Percentiles rank a stretch among this genome's conserved stretches.
Evolutionary conservation across 1,140 invertebrate species (phyloP).

Genomic region (Theocolax elegans): DNA sequence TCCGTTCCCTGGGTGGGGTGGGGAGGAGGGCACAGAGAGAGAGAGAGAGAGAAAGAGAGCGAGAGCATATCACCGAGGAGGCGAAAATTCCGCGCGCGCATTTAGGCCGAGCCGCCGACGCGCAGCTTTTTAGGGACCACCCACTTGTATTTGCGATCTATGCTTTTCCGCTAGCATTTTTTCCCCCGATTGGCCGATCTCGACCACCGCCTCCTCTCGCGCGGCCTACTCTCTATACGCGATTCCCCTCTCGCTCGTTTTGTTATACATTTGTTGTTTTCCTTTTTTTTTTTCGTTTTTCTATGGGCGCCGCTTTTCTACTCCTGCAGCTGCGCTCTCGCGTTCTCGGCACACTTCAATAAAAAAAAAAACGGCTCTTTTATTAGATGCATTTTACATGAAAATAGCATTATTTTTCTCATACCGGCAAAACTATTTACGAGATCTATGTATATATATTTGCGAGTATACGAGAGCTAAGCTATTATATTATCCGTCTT

Average conservation of each 20-base stretch:
- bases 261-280: too few species aligned
- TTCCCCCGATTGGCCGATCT: slow-evolving; percentile 53
- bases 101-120: slow-evolving; percentile 49
- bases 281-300: too few species aligned
- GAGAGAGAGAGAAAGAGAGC: not conserved
- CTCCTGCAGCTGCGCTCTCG: not conserved
- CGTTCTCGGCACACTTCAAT: not conserved
- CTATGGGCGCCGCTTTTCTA: not conserved
- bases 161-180: slow-evolving; percentile 43
- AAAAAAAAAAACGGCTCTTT: not conserved
- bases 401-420: not conserved
- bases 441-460: too few species aligned
- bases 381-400: slow-evolving; percentile 23
- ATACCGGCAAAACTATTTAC: too few species aligned
- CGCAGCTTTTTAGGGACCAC: slow-evolving; percentile 58
- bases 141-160: slow-evolving; percentile 45
- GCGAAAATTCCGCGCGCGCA: slow-evolving; percentile 53
- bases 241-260: not conserved
- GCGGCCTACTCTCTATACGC: not conserved
- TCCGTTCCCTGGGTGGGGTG: too few species aligned
- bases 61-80: slow-evolving; percentile 42
- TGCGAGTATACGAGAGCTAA: too few species aligned
- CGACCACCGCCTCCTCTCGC: not conserved
- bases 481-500: too few species aligned
- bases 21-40: not conserved